Percentiles rank a stretch among this genome's conserved stretches.
phyloP scores from a whole-genome alignment of 2,113 vertebrate genomes.

The Illadopsis cleaveri region DNA sequence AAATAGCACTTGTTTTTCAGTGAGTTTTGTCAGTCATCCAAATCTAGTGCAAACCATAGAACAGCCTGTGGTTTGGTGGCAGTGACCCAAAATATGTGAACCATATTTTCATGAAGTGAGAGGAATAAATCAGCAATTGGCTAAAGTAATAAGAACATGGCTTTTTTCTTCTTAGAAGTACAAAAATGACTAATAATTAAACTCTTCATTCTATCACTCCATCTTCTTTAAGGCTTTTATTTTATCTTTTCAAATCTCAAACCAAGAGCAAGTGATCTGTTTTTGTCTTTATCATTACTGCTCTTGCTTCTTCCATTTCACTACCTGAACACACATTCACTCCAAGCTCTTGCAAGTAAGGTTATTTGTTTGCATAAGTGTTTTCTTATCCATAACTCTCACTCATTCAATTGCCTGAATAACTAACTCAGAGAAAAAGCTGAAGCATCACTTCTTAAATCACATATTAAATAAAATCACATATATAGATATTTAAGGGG shows the following conservation, averaged over 20 bases:
- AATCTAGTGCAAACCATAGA: conserved; percentile 70
- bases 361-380: background rate
- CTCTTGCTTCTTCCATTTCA: background rate
- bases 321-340: background rate
- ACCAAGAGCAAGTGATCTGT: conserved; percentile 9
- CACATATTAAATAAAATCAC: background rate
- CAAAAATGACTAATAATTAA: conserved; percentile 58
- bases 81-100: conserved; percentile 69
- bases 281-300: conserved; percentile 51
- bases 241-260: conserved; percentile 47
- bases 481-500: background rate
- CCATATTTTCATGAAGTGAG: conserved; percentile 58
- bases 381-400: background rate
- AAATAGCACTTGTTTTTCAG: conserved; percentile 86
- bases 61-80: conserved; percentile 76
- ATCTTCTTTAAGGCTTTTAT: conserved; percentile 20
- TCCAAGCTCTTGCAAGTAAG: background rate
- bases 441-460: background rate
- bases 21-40: conserved; percentile 79
- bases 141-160: background rate
- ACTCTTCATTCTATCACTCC: conserved; percentile 3
- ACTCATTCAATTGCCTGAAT: background rate
- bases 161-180: conserved; percentile 42
- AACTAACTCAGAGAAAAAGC: background rate
- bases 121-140: conserved; percentile 63